phyloP scores from a whole-genome alignment of 2,888 invertebrate species.

The Rhingia campestris region DNA sequence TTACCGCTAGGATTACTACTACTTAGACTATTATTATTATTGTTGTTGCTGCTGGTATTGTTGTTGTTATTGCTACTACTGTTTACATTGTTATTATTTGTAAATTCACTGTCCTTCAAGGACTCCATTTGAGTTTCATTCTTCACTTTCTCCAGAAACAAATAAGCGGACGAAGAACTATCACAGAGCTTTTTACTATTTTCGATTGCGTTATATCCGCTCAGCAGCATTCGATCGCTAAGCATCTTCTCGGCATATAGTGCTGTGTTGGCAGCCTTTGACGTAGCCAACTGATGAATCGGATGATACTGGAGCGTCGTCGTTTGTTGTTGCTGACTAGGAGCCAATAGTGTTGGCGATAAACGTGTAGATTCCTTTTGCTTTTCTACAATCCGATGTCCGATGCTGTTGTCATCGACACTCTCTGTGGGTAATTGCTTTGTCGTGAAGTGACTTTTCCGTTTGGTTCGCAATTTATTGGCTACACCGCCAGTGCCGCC shows the following conservation, averaged over 20 bases:
- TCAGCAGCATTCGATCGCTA: constrained; percentile 81
- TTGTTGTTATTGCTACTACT: constrained; percentile 77
- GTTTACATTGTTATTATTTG: constrained; percentile 75
- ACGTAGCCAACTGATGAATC: constrained; percentile 52
- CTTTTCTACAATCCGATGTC: constrained; percentile 52
- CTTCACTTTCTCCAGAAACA: constrained; percentile 81
- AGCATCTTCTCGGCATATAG: constrained; percentile 80
- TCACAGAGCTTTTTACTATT: constrained; percentile 80
- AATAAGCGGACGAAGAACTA: constrained; percentile 76
- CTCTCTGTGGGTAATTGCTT: constrained; percentile 67
- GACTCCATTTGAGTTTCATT: constrained; percentile 81
- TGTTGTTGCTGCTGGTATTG: constrained; percentile 74
- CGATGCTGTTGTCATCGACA: constrained; percentile 75
- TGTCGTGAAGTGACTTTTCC: constrained; percentile 72
- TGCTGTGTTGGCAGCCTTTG: constrained; percentile 38
- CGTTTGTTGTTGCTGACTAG: constrained; percentile 42
- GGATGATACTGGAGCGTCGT: constrained; percentile 68
- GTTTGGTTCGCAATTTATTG: constrained; percentile 73
- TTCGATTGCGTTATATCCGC: constrained; percentile 80
- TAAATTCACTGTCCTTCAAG: constrained; percentile 78
- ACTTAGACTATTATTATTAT: constrained; percentile 75
- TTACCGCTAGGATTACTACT: constrained; percentile 75
- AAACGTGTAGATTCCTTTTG: constrained; percentile 34
- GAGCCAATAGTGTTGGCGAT: constrained; percentile 16
- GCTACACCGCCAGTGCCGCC: constrained; percentile 73